Conservation (phyloP, 1,140 invertebrate genomes). For the Listronotus bonariensis region DNA sequence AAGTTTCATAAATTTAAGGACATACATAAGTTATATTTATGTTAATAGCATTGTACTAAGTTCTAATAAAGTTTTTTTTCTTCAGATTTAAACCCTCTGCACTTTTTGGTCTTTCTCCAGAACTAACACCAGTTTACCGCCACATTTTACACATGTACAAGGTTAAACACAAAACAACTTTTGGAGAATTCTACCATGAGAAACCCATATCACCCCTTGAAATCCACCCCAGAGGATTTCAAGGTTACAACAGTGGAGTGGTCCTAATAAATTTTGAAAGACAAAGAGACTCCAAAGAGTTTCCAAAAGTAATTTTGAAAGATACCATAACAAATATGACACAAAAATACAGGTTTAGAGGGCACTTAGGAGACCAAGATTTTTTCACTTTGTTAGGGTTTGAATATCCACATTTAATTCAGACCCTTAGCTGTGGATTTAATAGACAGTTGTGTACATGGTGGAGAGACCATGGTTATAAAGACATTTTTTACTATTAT, state of each 20-base stretch:
- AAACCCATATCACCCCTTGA: conserved; percentile 27
- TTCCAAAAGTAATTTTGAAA: conserved; percentile 55
- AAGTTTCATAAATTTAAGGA: no score
- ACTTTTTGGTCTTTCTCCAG: conserved; percentile 76
- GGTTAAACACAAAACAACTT: conserved; percentile 48
- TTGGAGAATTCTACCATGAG: conserved; percentile 51
- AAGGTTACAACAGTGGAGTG: conserved; percentile 84
- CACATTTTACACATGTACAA: conserved; percentile 74
- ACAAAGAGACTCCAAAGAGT: conserved; percentile 66
- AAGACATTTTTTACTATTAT: conserved; percentile 76
- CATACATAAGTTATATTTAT: no score
- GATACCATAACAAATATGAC: conserved; percentile 64
- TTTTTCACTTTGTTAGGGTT: conserved; percentile 77
- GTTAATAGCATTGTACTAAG: no score
- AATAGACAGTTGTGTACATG: conserved; percentile 84
- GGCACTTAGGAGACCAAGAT: conserved; percentile 87
- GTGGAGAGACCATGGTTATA: conserved; percentile 82
- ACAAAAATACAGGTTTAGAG: conserved; percentile 72
- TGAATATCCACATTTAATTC: conserved; percentile 76
- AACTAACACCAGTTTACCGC: conserved; percentile 80
- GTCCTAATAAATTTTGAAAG: conserved; percentile 74
- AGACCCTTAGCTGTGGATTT: conserved; percentile 79
- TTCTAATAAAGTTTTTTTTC: conserved; percentile 17
- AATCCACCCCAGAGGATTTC: conserved; percentile 64
- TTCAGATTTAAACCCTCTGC: conserved; percentile 59